Percentiles rank a stretch among this genome's conserved stretches.
phyloP scores from a whole-genome alignment of 2,888 invertebrate species.

The Ophion ellenae region DNA sequence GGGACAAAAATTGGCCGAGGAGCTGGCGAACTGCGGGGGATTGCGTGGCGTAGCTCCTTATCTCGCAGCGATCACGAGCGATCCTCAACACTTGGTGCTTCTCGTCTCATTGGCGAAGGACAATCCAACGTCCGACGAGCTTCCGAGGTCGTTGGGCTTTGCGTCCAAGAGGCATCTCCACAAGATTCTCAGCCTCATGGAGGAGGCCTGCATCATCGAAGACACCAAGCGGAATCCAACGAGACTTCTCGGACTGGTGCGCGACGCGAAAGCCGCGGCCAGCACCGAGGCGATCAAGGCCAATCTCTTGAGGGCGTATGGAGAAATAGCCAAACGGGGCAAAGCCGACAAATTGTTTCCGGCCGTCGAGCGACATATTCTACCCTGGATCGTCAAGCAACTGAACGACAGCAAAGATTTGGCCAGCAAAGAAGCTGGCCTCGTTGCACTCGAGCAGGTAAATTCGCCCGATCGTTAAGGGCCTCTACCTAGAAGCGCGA shows the following conservation, averaged over 20 bases:
- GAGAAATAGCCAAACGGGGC: conserved; percentile 75
- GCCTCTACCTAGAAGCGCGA: too few relatives aligned
- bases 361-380: conserved; percentile 73
- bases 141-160: conserved; percentile 77
- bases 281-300: conserved; percentile 78
- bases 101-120: conserved; percentile 73
- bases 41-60: conserved; percentile 72
- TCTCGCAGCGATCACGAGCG: conserved; percentile 76
- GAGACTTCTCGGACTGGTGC: conserved; percentile 77
- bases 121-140: conserved; percentile 72
- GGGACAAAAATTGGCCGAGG: conserved; percentile 77
- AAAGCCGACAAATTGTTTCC: conserved; percentile 72
- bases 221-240: conserved; percentile 77
- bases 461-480: background rate
- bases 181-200: conserved; percentile 74
- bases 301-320: conserved; percentile 77
- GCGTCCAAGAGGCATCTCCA: conserved; percentile 76
- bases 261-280: conserved; percentile 78
- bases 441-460: conserved; percentile 78
- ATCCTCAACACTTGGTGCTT: conserved; percentile 72
- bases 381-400: conserved; percentile 78
- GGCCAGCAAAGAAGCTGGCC: conserved; percentile 76
- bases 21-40: conserved; percentile 70
- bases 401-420: conserved; percentile 77
- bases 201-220: conserved; percentile 75